phyloP scores from a whole-genome alignment of 2,888 invertebrate genomes.

The Alloplasta piceator region DNA sequence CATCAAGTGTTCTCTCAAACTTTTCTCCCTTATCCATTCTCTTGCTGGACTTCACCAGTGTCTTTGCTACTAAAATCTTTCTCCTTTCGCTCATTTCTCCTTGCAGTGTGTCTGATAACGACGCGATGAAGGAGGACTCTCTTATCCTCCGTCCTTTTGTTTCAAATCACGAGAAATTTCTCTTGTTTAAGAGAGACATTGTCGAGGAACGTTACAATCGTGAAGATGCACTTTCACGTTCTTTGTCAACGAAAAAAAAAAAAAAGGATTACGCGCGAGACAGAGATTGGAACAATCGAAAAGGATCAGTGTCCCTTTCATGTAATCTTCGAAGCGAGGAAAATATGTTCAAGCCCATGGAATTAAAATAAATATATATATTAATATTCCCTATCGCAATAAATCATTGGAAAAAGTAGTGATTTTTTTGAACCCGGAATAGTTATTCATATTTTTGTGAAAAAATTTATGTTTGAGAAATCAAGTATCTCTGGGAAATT shows the following conservation, averaged over 20 bases:
- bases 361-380: no score
- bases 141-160: conserved; percentile 49
- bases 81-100: conserved; percentile 33
- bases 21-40: conserved; percentile 31
- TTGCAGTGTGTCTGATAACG: conserved; percentile 34
- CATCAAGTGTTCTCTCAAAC: conserved; percentile 52
- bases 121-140: conserved; percentile 12
- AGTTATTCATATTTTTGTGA: no score
- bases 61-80: conserved; percentile 14
- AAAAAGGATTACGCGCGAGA: neutral
- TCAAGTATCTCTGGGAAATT: no score
- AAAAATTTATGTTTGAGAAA: no score
- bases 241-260: conserved; percentile 15
- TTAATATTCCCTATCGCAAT: no score
- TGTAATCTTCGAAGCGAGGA: no score
- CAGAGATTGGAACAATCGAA: neutral
- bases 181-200: conserved; percentile 3
- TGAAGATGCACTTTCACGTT: conserved; percentile 16
- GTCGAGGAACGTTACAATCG: conserved; percentile 12
- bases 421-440: no score
- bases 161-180: conserved; percentile 49
- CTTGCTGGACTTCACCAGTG: conserved; percentile 18
- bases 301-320: neutral
- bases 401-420: no score
- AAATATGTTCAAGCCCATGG: no score